Evolutionary conservation across 1,140 invertebrate genomes (phyloP), one percentile per base, ranked within the genome.

Genomic region (Apolygus lucorum): DNA sequence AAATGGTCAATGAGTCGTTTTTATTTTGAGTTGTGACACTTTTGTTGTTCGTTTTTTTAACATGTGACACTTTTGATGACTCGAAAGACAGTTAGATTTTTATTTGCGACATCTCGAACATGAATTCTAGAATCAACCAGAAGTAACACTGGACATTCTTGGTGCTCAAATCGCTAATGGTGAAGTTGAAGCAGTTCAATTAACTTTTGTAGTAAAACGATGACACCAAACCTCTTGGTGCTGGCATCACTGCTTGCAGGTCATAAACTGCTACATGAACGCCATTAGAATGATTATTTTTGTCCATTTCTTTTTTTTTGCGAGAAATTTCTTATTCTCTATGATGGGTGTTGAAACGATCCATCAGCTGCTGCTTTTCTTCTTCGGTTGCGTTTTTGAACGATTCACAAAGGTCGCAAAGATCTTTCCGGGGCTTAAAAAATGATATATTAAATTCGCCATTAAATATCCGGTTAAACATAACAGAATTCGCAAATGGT

Each of bases 361-460:
- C 4, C 34, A 4, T 42, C 34, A 8, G 4, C 17, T 42, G 34
- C 34, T 42, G 4, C 4, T 42, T 17, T 42, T 42, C 34, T 42
- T 42, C 34, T 42, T 52, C 68, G 28, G 28, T 27, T 13, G 52
- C 34, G 34, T 68, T 75, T 29, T 67, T 27, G 64, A 59, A 74
- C 0, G 64, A 52, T 27, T 34, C 27, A 69, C 74, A 75, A 14
- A 68, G 11, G 34, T 74, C 73, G 64, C n/a, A 75, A 54, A 70
- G 66, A 68, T 75, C 74, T 29, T 74, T 74, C 70, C 74, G 73
- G 26, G 75, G 72, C 13, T 17, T 21, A 65, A 73, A 72, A 70
- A 74, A 74, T 13, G 68, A 70, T 24, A 74, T 73, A 63, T 75
- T 74, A 71, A 67, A 75, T 62, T 74, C 67, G 14, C 62, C 42